Base-by-base conservation (phyloP, 2,113 vertebrate genomes). In the Egretta garzetta region DNA sequence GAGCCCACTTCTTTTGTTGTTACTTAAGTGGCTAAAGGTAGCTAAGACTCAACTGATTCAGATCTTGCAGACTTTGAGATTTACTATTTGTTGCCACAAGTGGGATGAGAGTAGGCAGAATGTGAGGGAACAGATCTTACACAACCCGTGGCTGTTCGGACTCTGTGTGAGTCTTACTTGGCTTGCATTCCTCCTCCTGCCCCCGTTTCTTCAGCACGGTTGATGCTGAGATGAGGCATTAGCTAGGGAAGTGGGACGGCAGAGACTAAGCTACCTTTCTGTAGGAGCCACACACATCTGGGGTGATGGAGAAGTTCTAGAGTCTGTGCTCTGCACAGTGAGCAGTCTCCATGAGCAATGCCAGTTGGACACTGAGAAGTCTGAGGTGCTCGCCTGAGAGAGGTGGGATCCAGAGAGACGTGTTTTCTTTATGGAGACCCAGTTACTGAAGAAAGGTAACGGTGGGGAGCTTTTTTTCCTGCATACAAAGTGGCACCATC, bases 21-120 rank as follows among this genome's bases (percentile, higher is more conserved):
- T 82, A 43, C 70, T 95, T 82, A 41, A 66, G 50, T 96, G 64
- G 39, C 71, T 90, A 52, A 82, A 88, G 56, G 83, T 84, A 77
- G 47, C 83, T 47, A 49, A 59, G 76, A 56, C 49, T 75, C 64
- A 80, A 59, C 60, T 0, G 30, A 85, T 90, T 85, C 58, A 86
- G 95, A 86, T 72, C 75, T 80, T 28, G 64, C 47, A 84, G 73
- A 24, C 76, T 93, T 93, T 39, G 63, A 80, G 72, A 88, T 96
- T 86, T 90, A 76, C 45, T 66, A 12, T 91, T 94, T 53, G 55
- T 88, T 92, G 59, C 45, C 21, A 33, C 55, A 96, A 88, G 83
- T 88, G 68, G 63, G 55, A 50, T 50, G 68, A 52, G 59, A 80
- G 86, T 87, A 77, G 68, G 45, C 87, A 86, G 80, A 83, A 86